A percentile compares a stretch with the other conserved stretches of the same genome.
phyloP scores from a whole-genome alignment of 2,113 vertebrate genomes.

The Phalacrocorax carbo region DNA sequence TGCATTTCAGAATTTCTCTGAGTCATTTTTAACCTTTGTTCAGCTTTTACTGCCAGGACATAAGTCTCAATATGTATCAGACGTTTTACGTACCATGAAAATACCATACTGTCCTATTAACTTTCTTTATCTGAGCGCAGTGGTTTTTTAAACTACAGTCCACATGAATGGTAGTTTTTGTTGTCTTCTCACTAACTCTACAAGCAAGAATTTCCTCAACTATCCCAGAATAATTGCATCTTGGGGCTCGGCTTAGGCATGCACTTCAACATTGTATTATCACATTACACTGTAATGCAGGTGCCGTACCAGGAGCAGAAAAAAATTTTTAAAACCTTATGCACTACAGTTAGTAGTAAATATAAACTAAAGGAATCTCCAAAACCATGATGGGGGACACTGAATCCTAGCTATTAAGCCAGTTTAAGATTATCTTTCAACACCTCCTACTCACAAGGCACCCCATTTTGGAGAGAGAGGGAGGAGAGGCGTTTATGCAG shows the following conservation, averaged over 20 bases:
- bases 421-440: background rate
- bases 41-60: constrained; percentile 1
- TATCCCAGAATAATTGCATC: background rate
- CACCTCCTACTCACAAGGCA: background rate
- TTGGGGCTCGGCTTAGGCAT: background rate
- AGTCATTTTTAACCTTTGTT: constrained; percentile 9
- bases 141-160: background rate
- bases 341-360: background rate
- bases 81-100: constrained; percentile 32
- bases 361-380: background rate
- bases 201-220: background rate
- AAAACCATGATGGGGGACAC: background rate
- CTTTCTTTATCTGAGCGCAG: background rate
- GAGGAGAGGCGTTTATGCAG: background rate
- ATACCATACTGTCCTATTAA: background rate
- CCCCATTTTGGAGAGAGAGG: background rate
- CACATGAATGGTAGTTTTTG: background rate
- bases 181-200: background rate
- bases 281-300: background rate
- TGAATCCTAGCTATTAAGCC: background rate
- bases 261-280: background rate
- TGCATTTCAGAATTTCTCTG: background rate
- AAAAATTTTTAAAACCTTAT: background rate
- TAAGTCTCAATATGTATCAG: constrained; percentile 23
- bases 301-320: background rate